Evolutionary conservation across 2,113 vertebrate genomes (phyloP).

Genomic region (Mirounga angustirostris): DNA sequence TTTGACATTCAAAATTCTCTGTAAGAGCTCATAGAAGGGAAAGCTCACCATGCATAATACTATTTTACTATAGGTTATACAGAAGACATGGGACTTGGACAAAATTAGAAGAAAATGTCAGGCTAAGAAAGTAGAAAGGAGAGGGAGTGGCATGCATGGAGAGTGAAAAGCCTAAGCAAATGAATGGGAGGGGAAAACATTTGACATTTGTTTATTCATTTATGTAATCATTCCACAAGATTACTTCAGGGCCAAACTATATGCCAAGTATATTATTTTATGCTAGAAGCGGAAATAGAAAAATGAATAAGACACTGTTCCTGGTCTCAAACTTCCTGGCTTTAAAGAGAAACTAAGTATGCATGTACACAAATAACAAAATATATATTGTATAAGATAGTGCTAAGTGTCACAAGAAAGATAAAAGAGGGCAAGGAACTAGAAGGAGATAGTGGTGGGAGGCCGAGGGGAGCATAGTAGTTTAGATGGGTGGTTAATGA

Average conservation of each 20-base stretch:
- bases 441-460: too few relatives aligned
- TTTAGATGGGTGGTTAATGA: background rate
- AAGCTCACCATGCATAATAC: background rate
- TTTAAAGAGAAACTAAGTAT: background rate
- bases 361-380: background rate
- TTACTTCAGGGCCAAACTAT: background rate
- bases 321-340: background rate
- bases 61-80: background rate
- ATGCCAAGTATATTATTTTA: background rate
- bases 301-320: background rate
- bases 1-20: background rate
- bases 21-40: background rate
- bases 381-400: background rate
- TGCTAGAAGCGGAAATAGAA: background rate
- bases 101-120: constrained; percentile 23
- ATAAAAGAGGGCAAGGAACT: background rate
- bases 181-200: background rate
- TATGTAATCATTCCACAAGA: background rate
- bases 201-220: background rate
- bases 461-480: background rate
- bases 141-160: background rate
- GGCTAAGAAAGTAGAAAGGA: background rate
- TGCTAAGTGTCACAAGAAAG: background rate
- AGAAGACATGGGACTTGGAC: background rate
- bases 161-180: background rate